Evolutionary conservation across 2,113 vertebrate genomes (phyloP).

Genomic region (Fukomys damarensis): DNA sequence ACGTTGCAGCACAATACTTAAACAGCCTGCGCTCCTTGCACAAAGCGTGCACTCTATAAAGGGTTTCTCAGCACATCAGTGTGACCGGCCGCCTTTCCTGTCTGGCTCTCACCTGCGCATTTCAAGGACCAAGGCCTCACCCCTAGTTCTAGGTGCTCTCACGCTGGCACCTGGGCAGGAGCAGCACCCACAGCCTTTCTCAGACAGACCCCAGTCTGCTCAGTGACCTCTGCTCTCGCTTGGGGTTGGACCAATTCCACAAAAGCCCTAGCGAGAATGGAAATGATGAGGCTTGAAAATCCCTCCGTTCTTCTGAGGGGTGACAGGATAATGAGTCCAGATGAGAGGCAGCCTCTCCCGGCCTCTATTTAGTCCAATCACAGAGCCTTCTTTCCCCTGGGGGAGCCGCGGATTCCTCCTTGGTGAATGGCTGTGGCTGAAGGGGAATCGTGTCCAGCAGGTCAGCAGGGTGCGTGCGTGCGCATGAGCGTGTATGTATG

Average conservation of each 20-base stretch:
- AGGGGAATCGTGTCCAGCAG: not conserved
- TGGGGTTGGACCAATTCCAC: not conserved
- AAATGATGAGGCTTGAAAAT: slow-evolving; percentile 27
- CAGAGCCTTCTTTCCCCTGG: slow-evolving; percentile 51
- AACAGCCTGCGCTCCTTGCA: not conserved
- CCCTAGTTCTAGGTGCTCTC: not conserved
- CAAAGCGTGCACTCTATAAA: not conserved
- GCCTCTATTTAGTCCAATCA: slow-evolving; percentile 74
- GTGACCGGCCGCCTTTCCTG: not conserved
- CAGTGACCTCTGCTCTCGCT: not conserved
- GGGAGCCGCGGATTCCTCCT: slow-evolving; percentile 1
- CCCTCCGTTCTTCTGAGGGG: slow-evolving; percentile 65
- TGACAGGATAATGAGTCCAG: slow-evolving; percentile 74
- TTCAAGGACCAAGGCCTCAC: not conserved
- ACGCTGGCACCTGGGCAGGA: not conserved
- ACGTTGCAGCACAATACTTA: not conserved
- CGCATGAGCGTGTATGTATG: too few species aligned
- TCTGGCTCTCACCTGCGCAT: not conserved
- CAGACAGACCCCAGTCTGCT: not conserved
- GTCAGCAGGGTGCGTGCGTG: not conserved
- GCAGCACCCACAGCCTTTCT: not conserved
- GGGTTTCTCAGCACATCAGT: not conserved
- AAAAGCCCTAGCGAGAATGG: not conserved
- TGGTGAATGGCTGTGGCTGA: not conserved
- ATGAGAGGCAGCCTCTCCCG: slow-evolving; percentile 40